Evolutionary conservation across 2,888 invertebrate species (phyloP), one percentile per base, ranked within the genome.

Genomic region (Neoascia interrupta): DNA sequence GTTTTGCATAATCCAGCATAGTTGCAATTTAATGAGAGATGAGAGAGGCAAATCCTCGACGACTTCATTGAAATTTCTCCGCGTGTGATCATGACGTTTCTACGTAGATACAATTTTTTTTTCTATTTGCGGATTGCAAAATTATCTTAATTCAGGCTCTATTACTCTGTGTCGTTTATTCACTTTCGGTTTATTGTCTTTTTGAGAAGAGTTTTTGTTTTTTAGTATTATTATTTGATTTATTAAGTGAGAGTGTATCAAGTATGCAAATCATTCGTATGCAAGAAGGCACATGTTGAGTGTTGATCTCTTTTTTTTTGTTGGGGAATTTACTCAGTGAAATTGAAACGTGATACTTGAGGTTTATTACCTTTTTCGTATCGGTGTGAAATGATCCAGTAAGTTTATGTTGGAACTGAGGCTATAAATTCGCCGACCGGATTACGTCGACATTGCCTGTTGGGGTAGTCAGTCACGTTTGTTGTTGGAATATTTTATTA

Each of bases 341-440:
- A 66, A 66, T 23, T 47, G 60, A 23, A 39, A 74, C 73, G 73
- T 74, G 73, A 45, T 66, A n/a, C 37, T 21, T 21, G 5, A 21
- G 34, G 5, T 53, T 73, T 73, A 60, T 73, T 43, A 41, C 51
- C 51, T 53, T 51, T 21, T 41, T 15, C 6, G 5, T 31, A n/a
- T 28, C 23, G 21, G 58, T 53, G 58, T 53, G 56, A 51, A 51
- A 18, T 64, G 64, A 43, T 64, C 41, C 43, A 51, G 49, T 41
- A 21, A 34, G 58, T 58, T 73, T 73, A 63, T 36, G 37, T 21
- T 13, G 21, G 51, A 16, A n/a, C 5, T 21, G 10, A 15, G 3
- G 63, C 18, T 19, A 36, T 51, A 19, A 39, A 61, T 15, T 49
- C 39, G 19, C 54, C 10, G 19, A 28, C 18, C 28, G 54, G 41